Evolutionary conservation across 2,888 invertebrate species (phyloP).

Genomic region (Aplocera efformata): DNA sequence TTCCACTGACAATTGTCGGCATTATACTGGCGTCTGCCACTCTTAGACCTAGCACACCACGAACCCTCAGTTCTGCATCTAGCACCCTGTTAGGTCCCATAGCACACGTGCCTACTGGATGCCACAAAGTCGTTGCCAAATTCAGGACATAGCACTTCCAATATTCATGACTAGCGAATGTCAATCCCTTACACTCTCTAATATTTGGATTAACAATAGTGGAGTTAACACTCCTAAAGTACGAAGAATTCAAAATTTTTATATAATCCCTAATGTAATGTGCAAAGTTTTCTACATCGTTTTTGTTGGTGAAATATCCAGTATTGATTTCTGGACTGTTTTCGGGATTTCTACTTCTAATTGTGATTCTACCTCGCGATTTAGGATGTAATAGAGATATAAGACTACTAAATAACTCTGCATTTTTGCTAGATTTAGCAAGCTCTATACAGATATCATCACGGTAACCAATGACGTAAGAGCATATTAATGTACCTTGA

Average conservation of each 20-base stretch:
- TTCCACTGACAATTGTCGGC: conserved; percentile 79
- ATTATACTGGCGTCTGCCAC: conserved; percentile 83
- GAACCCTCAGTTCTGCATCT: conserved; percentile 46
- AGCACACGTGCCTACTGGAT: conserved; percentile 38
- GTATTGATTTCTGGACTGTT: conserved; percentile 46
- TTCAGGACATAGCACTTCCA: conserved; percentile 15
- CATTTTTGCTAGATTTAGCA: not conserved
- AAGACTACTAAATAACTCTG: not conserved
- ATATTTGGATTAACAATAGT: not conserved
- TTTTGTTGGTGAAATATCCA: conserved; percentile 5
- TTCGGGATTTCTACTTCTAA: conserved; percentile 79
- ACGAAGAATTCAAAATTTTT: conserved; percentile 5
- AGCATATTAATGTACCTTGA: conserved; percentile 4
- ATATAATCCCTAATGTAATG: conserved; percentile 7
- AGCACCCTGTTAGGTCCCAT: conserved; percentile 39
- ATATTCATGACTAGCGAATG: conserved; percentile 7
- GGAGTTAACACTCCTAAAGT: conserved; percentile 5
- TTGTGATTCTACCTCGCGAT: conserved; percentile 13
- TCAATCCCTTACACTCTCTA: conserved; percentile 1
- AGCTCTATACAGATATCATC: not conserved
- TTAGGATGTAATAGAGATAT: conserved; percentile 8
- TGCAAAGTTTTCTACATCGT: conserved; percentile 12
- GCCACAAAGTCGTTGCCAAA: conserved; percentile 18
- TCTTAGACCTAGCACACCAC: conserved; percentile 75
- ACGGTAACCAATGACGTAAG: conserved; percentile 2